Conservation (phyloP, 1,140 invertebrate genomes). For the Platyscapa corneri region DNA sequence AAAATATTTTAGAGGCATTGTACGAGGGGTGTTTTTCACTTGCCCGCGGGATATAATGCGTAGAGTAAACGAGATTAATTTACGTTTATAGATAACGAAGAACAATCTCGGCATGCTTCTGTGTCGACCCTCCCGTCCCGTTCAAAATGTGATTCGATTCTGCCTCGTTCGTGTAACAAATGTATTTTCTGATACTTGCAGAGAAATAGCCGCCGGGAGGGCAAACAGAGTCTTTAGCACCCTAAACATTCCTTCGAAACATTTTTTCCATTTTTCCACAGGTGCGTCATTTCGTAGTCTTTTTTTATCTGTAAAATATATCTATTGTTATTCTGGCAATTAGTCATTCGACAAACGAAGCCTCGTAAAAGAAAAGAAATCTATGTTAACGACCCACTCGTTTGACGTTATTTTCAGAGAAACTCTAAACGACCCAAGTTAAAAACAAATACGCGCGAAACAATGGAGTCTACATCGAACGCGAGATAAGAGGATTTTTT, state of each 20-base stretch:
- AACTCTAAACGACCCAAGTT: background rate
- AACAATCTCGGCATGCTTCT: constrained; percentile 50
- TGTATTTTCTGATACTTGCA: constrained; percentile 67
- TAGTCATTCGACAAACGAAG: constrained; percentile 69
- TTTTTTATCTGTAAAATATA: constrained; percentile 68
- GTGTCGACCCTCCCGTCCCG: constrained; percentile 50
- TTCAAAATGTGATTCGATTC: constrained; percentile 66
- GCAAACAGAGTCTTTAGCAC: background rate
- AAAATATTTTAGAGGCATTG: constrained; percentile 65
- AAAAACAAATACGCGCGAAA: background rate
- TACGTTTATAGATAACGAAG: constrained; percentile 71
- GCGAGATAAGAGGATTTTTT: constrained; percentile 5
- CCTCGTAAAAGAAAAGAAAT: constrained; percentile 68
- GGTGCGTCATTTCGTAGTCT: constrained; percentile 50
- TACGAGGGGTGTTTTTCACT: constrained; percentile 40
- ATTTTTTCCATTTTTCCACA: background rate
- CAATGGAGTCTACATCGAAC: background rate
- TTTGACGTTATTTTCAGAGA: constrained; percentile 64
- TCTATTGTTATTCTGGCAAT: constrained; percentile 73
- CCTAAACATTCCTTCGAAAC: background rate
- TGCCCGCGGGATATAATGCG: constrained; percentile 45
- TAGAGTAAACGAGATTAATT: constrained; percentile 68
- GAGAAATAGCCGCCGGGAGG: background rate
- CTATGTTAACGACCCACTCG: constrained; percentile 66
- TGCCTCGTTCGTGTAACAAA: constrained; percentile 69